Base-by-base conservation (phyloP, 2,888 invertebrate genomes). In the Carpatolechia fugitivella region DNA sequence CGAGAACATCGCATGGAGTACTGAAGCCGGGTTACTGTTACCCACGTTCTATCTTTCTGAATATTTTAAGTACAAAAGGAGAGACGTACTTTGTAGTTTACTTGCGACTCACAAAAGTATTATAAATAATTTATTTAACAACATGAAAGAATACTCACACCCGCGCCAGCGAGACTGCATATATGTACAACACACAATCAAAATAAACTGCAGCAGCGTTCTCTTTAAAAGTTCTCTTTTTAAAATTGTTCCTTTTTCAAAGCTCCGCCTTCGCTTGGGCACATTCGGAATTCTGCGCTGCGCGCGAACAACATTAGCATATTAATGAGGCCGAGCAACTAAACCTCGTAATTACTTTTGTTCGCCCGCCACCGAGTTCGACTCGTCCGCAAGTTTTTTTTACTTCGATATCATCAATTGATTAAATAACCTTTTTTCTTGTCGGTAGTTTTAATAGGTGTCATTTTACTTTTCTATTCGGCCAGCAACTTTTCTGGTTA, bases 221-320 rank as follows among this genome's bases (percentile, higher is more conserved):
- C 24, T 46, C 31, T 47, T 47, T 24, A 18, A 31, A 49, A 35
- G 47, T 36, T 36, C 40, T n/a, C 30, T 41, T 49, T 49, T 49
- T 33, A 41, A 55, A 51, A 14, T 36, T 18, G n/a, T 18, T 40
- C 18, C 40, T 48, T 36, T 51, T 44, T 30, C 46, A 55, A 51
- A 55, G 46, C 16, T 31, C 31, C 31, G 8, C 24, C 50, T 24
- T 47, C 51, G 47, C 36, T 47, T 29, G 24, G 29, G 44, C 13
- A 13, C 31, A 30, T 52, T 48, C 71, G 66, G 70, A 72, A 77
- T 80, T 78, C 79, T 20, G 40, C 76, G 78, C 71, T 74, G 72
- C 68, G 65, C 69, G 61, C 66, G 64, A 69, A 76, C 76, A 57
- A 70, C 72, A 83, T 85, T 85, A 80, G 82, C 85, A 85, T 85